Percentiles rank a stretch among this genome's conserved stretches.
These are phyloP conservation scores for Grapholita molesta DNA, from an alignment of 1,140 invertebrate species.

Conservation along the genomic window DNA sequence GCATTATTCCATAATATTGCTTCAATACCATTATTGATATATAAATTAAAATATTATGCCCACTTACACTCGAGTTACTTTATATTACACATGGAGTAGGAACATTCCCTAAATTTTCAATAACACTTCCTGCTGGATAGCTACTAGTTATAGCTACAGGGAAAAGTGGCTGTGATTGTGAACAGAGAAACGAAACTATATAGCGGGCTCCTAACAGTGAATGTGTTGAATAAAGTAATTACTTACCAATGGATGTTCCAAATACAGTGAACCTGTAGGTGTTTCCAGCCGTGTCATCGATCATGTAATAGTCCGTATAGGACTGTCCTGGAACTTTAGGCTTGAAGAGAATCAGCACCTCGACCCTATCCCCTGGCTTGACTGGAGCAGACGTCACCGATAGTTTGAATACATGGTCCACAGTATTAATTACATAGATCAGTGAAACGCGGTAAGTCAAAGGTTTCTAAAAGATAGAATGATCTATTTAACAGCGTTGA, in stretches of 20 bases:
- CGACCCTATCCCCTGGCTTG: conserved; percentile 38
- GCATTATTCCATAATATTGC: no score
- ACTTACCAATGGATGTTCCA: conserved; percentile 60
- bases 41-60: no score
- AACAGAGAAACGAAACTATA: no score
- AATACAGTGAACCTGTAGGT: conserved; percentile 53
- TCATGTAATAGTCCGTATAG: conserved; percentile 61
- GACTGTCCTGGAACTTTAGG: conserved; percentile 50
- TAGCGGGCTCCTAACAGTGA: neutral
- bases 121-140: no score
- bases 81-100: no score
- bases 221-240: neutral
- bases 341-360: conserved; percentile 48
- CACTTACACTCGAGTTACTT: no score
- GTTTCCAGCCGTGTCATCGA: conserved; percentile 57
- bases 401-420: conserved; percentile 60
- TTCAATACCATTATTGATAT: no score
- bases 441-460: conserved; percentile 56
- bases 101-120: no score
- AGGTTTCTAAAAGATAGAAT: conserved; percentile 36
- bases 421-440: conserved; percentile 51
- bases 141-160: no score
- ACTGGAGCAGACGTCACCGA: conserved; percentile 46
- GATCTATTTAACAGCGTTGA: neutral
- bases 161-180: no score